phyloP scores from a whole-genome alignment of 2,113 vertebrate species.

The Aspidoscelis tigris region DNA sequence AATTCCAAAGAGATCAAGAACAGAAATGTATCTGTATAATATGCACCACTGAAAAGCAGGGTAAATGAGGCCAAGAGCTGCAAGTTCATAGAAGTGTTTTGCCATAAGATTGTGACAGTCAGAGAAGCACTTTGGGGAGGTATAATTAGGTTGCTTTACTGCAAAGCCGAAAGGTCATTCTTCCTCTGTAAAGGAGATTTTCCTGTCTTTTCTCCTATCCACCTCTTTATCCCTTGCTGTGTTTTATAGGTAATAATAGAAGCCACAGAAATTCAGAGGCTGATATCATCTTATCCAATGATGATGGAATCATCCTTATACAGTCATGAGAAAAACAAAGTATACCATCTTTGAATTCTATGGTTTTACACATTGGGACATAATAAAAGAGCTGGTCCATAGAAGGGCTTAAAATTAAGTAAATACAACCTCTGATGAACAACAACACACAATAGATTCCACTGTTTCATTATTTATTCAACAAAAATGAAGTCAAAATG shows the following conservation, averaged over 20 bases:
- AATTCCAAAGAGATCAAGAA: not conserved
- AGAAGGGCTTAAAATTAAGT: too few species aligned
- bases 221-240: not conserved
- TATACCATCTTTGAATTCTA: too few species aligned
- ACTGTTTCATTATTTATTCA: too few species aligned
- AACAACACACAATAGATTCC: too few species aligned
- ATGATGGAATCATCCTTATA: not conserved
- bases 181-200: constrained; percentile 14
- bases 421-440: too few species aligned
- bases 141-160: constrained; percentile 22
- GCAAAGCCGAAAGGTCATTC: constrained; percentile 17
- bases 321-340: too few species aligned
- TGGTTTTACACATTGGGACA: too few species aligned
- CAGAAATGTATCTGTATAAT: not conserved
- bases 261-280: constrained; percentile 3
- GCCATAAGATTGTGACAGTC: constrained; percentile 9
- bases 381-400: too few species aligned
- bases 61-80: not conserved
- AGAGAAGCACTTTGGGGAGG: not conserved
- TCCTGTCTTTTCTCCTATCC: constrained; percentile 5
- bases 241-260: constrained; percentile 13
- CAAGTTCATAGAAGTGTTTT: constrained; percentile 31
- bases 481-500: too few species aligned
- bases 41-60: not conserved
- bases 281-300: not conserved